These are phyloP conservation scores for Drosophila incognita DNA, from an alignment of 2,888 invertebrate species.

Conservation along the genomic window DNA sequence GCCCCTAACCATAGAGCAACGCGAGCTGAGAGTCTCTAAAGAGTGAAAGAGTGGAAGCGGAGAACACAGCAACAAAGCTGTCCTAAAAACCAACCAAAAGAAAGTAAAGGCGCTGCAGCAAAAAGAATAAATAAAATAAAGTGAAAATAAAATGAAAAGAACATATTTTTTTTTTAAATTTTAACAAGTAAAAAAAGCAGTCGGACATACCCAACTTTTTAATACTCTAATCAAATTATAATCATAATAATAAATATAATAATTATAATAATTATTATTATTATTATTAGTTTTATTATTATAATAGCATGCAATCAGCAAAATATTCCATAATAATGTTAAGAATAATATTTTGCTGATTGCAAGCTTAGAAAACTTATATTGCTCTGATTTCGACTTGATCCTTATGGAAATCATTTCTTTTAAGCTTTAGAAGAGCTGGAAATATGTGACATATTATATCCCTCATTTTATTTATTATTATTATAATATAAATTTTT, in stretches of 20 bases:
- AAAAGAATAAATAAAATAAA: conserved; percentile 17
- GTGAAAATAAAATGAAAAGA: conserved; percentile 62
- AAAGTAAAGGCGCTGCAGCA: conserved; percentile 49
- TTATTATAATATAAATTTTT: no score
- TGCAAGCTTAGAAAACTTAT: not conserved
- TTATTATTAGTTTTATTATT: no score
- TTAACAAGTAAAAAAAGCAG: not conserved
- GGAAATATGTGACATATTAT: not conserved
- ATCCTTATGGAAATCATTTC: not conserved
- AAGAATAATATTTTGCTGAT: not conserved
- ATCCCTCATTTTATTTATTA: not conserved
- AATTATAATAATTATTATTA: no score
- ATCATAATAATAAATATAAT: not conserved
- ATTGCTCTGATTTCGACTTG: not conserved
- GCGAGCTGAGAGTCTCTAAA: not conserved
- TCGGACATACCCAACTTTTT: no score
- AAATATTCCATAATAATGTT: not conserved
- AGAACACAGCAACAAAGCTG: conserved; percentile 56
- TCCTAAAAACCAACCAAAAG: conserved; percentile 51
- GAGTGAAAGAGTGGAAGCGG: conserved; percentile 1
- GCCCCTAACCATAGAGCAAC: conserved; percentile 16
- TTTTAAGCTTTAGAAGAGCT: not conserved
- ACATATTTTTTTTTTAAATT: not conserved
- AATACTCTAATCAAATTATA: not conserved
- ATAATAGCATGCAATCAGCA: not conserved